These are phyloP conservation scores for Dermatemys mawii DNA, from an alignment of 2,113 vertebrate genomes.

Conservation along the genomic window DNA sequence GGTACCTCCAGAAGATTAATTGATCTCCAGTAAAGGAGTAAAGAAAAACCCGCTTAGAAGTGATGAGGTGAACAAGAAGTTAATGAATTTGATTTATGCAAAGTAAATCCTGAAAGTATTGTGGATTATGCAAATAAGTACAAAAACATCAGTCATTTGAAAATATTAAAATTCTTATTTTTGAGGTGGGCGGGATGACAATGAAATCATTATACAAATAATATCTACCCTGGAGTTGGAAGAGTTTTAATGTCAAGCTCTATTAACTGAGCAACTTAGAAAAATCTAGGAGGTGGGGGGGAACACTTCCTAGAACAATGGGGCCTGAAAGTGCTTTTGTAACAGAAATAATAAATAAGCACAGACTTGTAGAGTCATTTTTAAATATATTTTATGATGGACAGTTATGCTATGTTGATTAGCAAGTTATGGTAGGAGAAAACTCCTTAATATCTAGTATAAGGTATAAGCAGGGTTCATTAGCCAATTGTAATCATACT, in stretches of 20 bases:
- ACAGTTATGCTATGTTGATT: neutral
- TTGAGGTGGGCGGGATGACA: neutral
- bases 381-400: neutral
- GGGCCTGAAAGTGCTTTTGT: neutral
- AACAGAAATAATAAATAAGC: neutral
- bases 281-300: neutral
- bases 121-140: conserved; percentile 60
- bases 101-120: conserved; percentile 51
- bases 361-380: neutral
- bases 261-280: neutral
- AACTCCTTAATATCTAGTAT: neutral
- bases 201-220: neutral
- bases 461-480: neutral
- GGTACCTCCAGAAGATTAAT: conserved; percentile 50
- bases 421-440: neutral
- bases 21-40: conserved; percentile 29
- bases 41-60: neutral
- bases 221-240: neutral
- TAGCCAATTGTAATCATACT: neutral
- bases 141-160: conserved; percentile 22
- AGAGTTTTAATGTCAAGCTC: neutral
- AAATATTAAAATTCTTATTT: neutral
- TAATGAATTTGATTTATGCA: conserved; percentile 69
- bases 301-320: neutral
- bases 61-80: conserved; percentile 51